These are phyloP conservation scores for Cyclopterus lumpus DNA, from an alignment of 2,797 vertebrate species.

Conservation along the genomic window DNA sequence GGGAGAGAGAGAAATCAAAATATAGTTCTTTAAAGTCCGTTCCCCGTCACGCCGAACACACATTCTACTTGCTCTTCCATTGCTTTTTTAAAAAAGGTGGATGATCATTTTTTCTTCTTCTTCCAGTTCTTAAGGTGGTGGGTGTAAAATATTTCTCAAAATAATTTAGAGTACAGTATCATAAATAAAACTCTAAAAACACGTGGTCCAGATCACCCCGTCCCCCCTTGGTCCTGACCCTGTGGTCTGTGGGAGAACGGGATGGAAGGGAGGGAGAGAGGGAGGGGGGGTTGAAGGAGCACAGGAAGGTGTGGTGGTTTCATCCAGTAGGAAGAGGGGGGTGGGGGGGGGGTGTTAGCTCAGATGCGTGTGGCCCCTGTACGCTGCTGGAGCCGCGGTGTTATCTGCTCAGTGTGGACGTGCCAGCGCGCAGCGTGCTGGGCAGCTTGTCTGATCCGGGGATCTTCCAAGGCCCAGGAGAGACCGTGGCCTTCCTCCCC, in stretches of 20 bases:
- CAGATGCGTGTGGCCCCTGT: slow-evolving; percentile 25
- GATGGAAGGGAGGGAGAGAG: slow-evolving; percentile 16
- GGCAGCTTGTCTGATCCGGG: slow-evolving; percentile 96
- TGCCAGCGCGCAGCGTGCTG: slow-evolving; percentile 89
- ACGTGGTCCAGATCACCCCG: slow-evolving; percentile 79
- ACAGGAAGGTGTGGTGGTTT: slow-evolving; percentile 24
- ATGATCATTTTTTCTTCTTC: slow-evolving; percentile 61
- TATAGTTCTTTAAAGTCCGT: slow-evolving; percentile 58
- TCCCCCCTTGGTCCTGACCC: slow-evolving; percentile 70
- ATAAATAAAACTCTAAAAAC: slow-evolving; percentile 88
- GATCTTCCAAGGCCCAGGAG: slow-evolving; percentile 97
- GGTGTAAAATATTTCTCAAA: slow-evolving; percentile 89
- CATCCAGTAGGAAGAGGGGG: slow-evolving; percentile 17
- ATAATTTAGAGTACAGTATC: slow-evolving; percentile 94
- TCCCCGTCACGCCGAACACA: slow-evolving; percentile 70
- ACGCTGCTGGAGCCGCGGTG: slow-evolving; percentile 42
- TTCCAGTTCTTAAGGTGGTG: slow-evolving; percentile 91
- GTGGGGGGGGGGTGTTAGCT: slow-evolving; percentile 13
- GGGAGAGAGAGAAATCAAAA: slow-evolving; percentile 19
- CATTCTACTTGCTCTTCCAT: slow-evolving; percentile 79
- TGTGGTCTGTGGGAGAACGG: slow-evolving; percentile 72
- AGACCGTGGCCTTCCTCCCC: slow-evolving; percentile 91
- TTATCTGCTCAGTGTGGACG: slow-evolving; percentile 96
- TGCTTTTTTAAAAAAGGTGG: slow-evolving; percentile 70
- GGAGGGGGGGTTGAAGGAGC: slow-evolving; percentile 20